Evolutionary conservation across 2,113 vertebrate species (phyloP).

Genomic region (Meleagris gallopavo): DNA sequence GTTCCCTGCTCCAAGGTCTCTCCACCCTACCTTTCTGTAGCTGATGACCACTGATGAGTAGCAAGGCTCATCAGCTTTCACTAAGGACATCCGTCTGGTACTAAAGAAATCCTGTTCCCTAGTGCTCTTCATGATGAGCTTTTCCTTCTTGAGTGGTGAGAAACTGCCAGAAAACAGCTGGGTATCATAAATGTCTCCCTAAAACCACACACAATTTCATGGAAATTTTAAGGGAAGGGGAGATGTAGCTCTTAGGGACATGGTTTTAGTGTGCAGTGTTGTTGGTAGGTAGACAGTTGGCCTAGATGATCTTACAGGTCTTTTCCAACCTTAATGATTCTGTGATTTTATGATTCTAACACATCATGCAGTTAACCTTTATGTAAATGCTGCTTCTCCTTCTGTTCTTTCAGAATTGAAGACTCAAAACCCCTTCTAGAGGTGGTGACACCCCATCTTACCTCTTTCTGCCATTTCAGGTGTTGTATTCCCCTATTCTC

Average conservation of each 20-base stretch:
- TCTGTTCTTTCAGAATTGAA: accelerated
- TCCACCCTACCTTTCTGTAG: neutral
- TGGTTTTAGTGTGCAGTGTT: no score
- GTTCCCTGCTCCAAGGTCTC: neutral
- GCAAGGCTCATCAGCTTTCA: neutral
- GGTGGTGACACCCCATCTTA: neutral
- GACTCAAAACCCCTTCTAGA: neutral
- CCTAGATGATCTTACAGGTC: no score
- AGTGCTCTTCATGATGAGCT: neutral
- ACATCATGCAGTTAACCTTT: accelerated
- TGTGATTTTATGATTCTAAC: no score
- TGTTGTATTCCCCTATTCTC: constrained; percentile 92
- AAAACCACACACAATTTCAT: neutral
- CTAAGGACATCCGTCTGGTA: neutral
- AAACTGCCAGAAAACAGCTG: neutral
- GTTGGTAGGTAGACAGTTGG: no score
- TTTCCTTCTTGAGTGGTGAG: neutral
- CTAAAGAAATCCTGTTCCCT: neutral
- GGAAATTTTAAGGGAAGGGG: neutral
- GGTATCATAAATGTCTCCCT: neutral
- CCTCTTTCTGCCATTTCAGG: constrained; percentile 73
- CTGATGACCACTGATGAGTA: accelerated
- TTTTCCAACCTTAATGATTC: no score
- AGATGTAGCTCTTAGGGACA: no score
- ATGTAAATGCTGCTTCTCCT: neutral